Evolutionary conservation across 64 coral and sea anemone species (phyloP).

Genomic region (Trachythela sp.): DNA sequence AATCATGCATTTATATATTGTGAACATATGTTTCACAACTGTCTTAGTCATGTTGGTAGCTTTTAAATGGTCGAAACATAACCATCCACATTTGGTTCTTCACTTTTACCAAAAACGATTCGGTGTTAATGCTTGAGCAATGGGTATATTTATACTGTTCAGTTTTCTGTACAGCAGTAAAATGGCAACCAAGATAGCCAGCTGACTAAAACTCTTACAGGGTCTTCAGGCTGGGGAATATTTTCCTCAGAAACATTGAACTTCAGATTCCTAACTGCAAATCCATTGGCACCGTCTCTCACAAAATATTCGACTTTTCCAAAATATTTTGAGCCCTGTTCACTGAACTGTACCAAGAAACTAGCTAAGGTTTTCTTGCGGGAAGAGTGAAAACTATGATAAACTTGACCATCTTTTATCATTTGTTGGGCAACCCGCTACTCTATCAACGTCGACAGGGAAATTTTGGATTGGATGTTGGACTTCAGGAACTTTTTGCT

Average conservation of each 20-base stretch:
- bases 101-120: not conserved
- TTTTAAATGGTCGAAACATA: not conserved
- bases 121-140: not conserved
- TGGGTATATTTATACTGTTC: not conserved
- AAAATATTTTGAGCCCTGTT: not conserved
- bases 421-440: not conserved
- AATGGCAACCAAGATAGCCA: not conserved
- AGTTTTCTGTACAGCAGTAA: not conserved
- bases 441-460: not conserved
- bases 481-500: not conserved
- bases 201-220: not conserved
- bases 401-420: not conserved
- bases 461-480: not conserved
- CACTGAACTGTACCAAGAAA: not conserved
- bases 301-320: constrained; percentile 4
- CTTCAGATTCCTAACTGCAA: not conserved
- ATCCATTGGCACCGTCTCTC: not conserved
- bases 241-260: not conserved
- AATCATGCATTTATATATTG: not conserved
- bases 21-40: not conserved
- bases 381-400: not conserved
- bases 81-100: not conserved
- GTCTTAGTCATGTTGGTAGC: not conserved
- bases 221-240: not conserved
- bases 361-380: not conserved